Conservation (phyloP, 1,140 invertebrate species). For the Zaprionus nigranus region DNA sequence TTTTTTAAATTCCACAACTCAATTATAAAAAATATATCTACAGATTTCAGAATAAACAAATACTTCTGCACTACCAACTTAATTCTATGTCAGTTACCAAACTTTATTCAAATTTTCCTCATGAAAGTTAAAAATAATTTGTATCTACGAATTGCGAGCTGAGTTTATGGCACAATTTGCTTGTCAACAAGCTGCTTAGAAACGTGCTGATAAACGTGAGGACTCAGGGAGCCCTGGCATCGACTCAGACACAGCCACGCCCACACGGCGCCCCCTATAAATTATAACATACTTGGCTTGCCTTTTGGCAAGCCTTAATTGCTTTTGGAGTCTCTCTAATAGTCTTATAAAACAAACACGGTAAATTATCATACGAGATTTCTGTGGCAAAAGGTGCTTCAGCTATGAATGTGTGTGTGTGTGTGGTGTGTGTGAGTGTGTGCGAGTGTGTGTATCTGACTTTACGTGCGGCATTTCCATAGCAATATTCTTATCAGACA, state of each 20-base stretch:
- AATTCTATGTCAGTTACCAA: not conserved
- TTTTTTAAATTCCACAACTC: no score
- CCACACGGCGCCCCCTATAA: constrained; percentile 29
- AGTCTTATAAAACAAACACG: constrained; percentile 60
- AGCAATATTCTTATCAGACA: constrained; percentile 46
- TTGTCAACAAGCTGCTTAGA: constrained; percentile 60
- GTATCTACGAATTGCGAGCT: constrained; percentile 17
- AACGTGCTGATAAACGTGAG: constrained; percentile 43
- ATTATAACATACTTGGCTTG: constrained; percentile 48
- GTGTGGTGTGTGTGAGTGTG: not conserved
- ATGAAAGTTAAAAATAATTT: constrained; percentile 45
- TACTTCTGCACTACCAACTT: not conserved
- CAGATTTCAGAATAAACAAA: not conserved
- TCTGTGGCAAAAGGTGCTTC: constrained; percentile 19
- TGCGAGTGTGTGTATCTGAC: constrained; percentile 3
- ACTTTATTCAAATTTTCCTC: not conserved
- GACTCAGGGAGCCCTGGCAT: not conserved
- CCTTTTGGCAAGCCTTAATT: constrained; percentile 56
- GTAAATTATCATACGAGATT: constrained; percentile 53
- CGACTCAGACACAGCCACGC: constrained; percentile 1
- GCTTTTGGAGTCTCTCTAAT: constrained; percentile 51
- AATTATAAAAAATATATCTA: no score
- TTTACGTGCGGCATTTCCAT: constrained; percentile 24
- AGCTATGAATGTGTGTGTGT: not conserved
- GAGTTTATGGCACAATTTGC: constrained; percentile 49